Base-by-base conservation (phyloP, 2,888 invertebrate species). In the Thalpophila matura region DNA sequence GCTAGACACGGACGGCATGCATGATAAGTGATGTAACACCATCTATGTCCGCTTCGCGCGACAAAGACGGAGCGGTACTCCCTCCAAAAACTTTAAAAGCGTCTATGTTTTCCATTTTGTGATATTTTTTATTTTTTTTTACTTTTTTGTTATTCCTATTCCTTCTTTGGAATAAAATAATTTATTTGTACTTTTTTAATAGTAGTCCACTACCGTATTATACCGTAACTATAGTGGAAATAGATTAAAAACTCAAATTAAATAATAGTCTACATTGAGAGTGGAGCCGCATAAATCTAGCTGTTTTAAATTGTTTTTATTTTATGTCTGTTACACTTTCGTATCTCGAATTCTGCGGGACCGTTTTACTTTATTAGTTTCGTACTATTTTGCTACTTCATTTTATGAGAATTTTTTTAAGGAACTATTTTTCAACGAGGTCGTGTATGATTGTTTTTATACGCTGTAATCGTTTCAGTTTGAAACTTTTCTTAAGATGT, bases 331-430 rank as follows among this genome's bases (percentile, higher is more conserved):
- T 63, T 51, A 63, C 47, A 56, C 35, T 66, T 59, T 66, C 45
- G 47, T 65, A 42, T 45, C 56, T 57, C 22, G 54, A 66, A 66
- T 54, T 40, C 43, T 56, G 62, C 33, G 54, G 40, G 31, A 53
- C 38, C 24, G 26, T 55, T 75, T 66, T 71, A 42, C 60, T 79
- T 77, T 79, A 76, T 76, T 76, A 46, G 64, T 60, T 72, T 65
- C 37, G 26, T 58, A 58, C 16, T 64, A 51, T 62, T 61, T 58
- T 51, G 50, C 56, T 29, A 43, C 46, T 72, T 20, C 14, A 43
- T 64, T 72, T 79, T 53, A 56, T 43, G 45, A 63, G 64, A 18
- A 24, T 26, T 46, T 54, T 54, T 62, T 68, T 67, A 61, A 45
- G 42, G 29, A 51, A 43, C 53, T 55, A 31, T 54, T 67, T 42